Evolutionary conservation across 1,140 invertebrate species (phyloP).

Genomic region (Lanistes nyassanus): DNA sequence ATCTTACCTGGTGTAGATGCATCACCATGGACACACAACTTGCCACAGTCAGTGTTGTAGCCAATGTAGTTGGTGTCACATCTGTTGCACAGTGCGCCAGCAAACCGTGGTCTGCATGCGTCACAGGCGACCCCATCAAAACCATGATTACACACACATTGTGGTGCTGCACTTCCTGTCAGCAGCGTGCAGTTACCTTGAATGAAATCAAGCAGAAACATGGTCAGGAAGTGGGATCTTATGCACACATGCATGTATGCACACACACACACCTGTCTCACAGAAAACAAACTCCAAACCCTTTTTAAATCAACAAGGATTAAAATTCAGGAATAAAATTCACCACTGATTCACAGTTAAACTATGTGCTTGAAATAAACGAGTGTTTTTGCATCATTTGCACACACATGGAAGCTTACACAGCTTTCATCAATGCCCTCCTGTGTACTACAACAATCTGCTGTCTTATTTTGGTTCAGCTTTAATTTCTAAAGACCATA

Average conservation of each 20-base stretch:
- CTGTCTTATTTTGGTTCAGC: no score
- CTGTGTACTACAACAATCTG: neutral
- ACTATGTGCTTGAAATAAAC: no score
- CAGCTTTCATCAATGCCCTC: no score
- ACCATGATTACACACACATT: slow-evolving; percentile 53
- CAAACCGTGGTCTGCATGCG: slow-evolving; percentile 43
- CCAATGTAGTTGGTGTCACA: slow-evolving; percentile 52
- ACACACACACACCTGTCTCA: no score
- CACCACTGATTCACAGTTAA: no score
- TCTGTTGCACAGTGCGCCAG: slow-evolving; percentile 41
- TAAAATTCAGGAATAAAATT: slow-evolving; percentile 5
- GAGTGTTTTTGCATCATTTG: no score
- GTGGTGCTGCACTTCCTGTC: slow-evolving; percentile 35
- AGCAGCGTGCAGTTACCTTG: slow-evolving; percentile 47
- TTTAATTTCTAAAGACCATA: no score
- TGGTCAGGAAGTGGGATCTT: no score
- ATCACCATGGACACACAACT: slow-evolving; percentile 52
- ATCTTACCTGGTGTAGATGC: slow-evolving; percentile 40
- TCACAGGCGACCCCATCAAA: slow-evolving; percentile 48
- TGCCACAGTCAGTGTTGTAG: slow-evolving; percentile 50
- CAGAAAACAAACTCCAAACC: no score
- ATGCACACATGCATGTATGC: no score
- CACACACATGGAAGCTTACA: neutral
- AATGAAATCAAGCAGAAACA: neutral
- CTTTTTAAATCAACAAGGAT: no score